Evolutionary conservation across 2,113 vertebrate species (phyloP).

Genomic region (Nerophis ophidion): DNA sequence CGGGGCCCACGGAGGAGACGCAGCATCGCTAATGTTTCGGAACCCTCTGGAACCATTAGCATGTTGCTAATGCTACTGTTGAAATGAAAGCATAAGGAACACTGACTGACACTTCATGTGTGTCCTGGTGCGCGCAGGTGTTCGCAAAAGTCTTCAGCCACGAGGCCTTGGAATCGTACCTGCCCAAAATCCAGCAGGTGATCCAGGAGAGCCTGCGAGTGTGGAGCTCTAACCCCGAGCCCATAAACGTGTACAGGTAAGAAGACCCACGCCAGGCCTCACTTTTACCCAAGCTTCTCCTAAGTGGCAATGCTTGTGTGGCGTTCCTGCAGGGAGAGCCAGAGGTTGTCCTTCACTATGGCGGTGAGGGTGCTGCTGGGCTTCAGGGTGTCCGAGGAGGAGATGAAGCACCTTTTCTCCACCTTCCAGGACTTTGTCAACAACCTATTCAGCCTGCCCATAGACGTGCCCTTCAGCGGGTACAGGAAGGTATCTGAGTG

Average conservation of each 20-base stretch:
- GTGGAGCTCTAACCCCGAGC: conserved; percentile 88
- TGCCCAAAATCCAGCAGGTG: conserved; percentile 94
- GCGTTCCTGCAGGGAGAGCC: conserved; percentile 74
- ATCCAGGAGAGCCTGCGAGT: conserved; percentile 90
- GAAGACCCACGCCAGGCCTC: not conserved
- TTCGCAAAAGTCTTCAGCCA: conserved; percentile 98
- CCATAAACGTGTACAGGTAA: conserved; percentile 88
- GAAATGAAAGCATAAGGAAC: not conserved
- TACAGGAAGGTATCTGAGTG: conserved; percentile 82
- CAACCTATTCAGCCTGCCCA: conserved; percentile 93
- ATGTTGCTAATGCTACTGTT: not conserved
- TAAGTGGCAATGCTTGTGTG: not conserved
- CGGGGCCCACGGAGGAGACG: conserved; percentile 37
- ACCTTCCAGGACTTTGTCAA: conserved; percentile 96
- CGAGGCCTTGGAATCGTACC: conserved; percentile 89
- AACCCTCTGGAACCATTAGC: conserved; percentile 15
- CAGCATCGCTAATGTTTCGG: conserved; percentile 39
- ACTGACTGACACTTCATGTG: not conserved
- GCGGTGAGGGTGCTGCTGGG: conserved; percentile 91
- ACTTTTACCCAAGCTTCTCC: not conserved
- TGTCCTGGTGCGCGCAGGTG: conserved; percentile 67
- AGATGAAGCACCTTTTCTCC: conserved; percentile 82
- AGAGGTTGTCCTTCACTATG: conserved; percentile 93
- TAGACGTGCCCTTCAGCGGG: conserved; percentile 93
- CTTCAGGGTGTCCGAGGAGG: conserved; percentile 87